phyloP scores from a whole-genome alignment of 1,140 invertebrate genomes.

The Papilio polyxenes region DNA sequence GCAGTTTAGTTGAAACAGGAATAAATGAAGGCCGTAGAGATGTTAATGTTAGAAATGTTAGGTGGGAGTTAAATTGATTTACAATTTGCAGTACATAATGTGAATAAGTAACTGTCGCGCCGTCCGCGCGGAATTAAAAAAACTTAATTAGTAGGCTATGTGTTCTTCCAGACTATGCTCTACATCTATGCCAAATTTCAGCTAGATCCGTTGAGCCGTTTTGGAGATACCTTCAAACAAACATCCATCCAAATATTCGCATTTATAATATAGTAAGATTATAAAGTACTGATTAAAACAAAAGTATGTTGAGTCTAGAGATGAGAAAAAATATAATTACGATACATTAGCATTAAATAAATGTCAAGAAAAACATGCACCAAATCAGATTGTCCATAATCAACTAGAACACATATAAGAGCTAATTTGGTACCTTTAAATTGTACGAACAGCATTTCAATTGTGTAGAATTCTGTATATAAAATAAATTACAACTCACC shows the following conservation, averaged over 20 bases:
- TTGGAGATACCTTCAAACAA: no score
- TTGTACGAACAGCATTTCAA: background rate
- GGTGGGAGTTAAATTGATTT: background rate
- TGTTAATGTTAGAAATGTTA: background rate
- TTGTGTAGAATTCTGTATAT: background rate
- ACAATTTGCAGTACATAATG: background rate
- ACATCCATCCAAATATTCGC: no score
- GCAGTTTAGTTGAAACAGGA: slow-evolving; percentile 15
- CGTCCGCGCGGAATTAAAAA: no score
- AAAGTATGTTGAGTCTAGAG: background rate
- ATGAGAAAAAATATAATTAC: background rate
- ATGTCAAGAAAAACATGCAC: background rate
- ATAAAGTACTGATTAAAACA: background rate
- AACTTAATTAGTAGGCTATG: no score
- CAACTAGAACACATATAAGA: background rate
- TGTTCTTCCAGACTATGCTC: no score
- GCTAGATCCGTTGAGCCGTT: no score
- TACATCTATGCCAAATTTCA: no score
- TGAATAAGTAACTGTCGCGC: background rate
- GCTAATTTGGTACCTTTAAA: background rate
- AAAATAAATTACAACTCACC: slow-evolving; percentile 5
- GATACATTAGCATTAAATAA: background rate
- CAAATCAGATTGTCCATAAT: background rate
- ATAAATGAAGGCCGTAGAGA: background rate
- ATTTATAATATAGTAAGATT: background rate